These are phyloP conservation scores for Eristalis tenax DNA, from an alignment of 2,888 invertebrate genomes.

Conservation along the genomic window DNA sequence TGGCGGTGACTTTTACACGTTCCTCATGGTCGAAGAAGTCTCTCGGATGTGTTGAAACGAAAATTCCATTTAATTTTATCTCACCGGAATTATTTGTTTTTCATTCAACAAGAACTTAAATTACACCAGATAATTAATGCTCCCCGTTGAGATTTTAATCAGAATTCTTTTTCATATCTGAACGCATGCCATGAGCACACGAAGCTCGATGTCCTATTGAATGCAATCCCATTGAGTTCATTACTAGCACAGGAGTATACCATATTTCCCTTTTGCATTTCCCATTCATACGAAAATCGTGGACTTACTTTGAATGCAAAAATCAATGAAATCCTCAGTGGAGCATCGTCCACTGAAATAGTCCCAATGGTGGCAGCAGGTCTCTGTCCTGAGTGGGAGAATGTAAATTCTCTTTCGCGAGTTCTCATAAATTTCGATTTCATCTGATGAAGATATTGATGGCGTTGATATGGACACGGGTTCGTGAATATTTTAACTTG, in stretches of 20 bases:
- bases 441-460: background rate
- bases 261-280: background rate
- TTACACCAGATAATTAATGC: no score
- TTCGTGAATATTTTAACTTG: background rate
- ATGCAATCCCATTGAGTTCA: background rate
- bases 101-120: no score
- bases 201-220: background rate
- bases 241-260: background rate
- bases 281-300: background rate
- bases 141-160: no score
- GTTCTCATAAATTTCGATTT: background rate
- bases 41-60: no score
- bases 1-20: no score
- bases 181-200: no score
- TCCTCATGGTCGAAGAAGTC: no score
- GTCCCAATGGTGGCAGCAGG: background rate
- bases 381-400: background rate
- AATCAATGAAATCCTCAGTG: background rate
- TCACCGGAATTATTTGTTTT: no score
- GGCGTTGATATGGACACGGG: background rate
- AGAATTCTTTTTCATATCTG: no score
- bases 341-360: background rate
- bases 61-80: no score
- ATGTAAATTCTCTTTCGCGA: background rate
- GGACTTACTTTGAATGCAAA: background rate